These are phyloP conservation scores for Patella depressa DNA, from an alignment of 2,888 invertebrate species.

Conservation along the genomic window DNA sequence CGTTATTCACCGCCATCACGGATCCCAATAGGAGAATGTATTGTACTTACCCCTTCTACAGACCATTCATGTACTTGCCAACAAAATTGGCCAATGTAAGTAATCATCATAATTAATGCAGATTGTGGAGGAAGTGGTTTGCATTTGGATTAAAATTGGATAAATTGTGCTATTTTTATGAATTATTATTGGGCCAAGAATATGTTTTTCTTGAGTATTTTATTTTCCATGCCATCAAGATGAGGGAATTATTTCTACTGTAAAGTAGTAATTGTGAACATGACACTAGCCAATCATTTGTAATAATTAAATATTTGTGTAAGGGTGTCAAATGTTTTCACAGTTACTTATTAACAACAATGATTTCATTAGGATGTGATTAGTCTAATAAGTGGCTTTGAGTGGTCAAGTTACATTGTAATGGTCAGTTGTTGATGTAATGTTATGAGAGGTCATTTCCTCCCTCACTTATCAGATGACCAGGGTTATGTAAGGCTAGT, in stretches of 20 bases:
- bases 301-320: constrained; percentile 9
- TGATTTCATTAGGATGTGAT: constrained; percentile 7
- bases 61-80: constrained; percentile 55
- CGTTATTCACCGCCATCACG: constrained; percentile 17
- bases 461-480: constrained; percentile 2
- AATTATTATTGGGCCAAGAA: no score
- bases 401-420: neutral
- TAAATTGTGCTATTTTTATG: no score
- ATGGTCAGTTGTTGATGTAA: neutral
- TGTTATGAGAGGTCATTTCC: constrained; percentile 8
- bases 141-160: no score
- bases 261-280: neutral
- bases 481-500: neutral
- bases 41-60: constrained; percentile 51
- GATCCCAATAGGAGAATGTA: constrained; percentile 50
- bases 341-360: neutral
- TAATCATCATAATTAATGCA: constrained; percentile 2
- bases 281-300: neutral
- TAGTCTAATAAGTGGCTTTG: neutral
- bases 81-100: constrained; percentile 47
- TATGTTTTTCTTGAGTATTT: no score
- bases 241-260: no score
- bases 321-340: neutral
- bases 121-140: no score
- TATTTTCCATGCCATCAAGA: no score